Conservation (phyloP, 2,888 invertebrate species). For the Trichogramma evanescens region DNA sequence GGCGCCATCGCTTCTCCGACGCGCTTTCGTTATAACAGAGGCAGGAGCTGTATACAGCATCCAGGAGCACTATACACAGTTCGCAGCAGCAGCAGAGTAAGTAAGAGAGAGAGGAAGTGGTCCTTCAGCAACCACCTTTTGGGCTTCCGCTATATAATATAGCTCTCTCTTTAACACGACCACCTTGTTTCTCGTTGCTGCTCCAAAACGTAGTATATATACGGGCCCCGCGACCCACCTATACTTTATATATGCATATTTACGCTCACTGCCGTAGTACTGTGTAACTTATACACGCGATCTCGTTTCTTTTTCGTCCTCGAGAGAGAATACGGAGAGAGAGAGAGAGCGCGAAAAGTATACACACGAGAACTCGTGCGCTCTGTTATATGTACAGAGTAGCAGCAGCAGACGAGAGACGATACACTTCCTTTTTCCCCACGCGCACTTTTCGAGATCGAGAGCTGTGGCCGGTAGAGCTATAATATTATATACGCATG, state of each 20-base stretch:
- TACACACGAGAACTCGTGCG: too few relatives aligned
- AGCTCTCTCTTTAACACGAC: constrained; percentile 24
- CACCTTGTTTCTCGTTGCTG: constrained; percentile 21
- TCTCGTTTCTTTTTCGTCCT: too few relatives aligned
- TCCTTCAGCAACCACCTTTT: constrained; percentile 43
- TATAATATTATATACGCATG: too few relatives aligned
- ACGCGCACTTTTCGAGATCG: too few relatives aligned
- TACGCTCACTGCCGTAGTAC: too few relatives aligned
- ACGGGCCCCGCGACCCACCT: constrained; percentile 8
- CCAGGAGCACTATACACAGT: constrained; percentile 7
- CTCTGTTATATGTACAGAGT: too few relatives aligned
- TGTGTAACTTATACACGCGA: too few relatives aligned
- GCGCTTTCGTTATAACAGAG: neutral
- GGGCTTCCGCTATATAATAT: constrained; percentile 42
- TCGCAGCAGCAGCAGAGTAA: constrained; percentile 7
- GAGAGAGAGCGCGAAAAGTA: too few relatives aligned
- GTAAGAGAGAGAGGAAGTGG: constrained; percentile 41
- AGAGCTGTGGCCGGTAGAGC: too few relatives aligned
- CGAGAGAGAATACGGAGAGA: too few relatives aligned
- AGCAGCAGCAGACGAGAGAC: too few relatives aligned
- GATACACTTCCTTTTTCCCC: too few relatives aligned
- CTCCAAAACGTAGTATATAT: neutral
- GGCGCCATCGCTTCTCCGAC: constrained; percentile 13
- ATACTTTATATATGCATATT: neutral
- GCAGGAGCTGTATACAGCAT: constrained; percentile 10